phyloP scores from a whole-genome alignment of 2,888 invertebrate genomes.

The Gymnoscelis rufifasciata region DNA sequence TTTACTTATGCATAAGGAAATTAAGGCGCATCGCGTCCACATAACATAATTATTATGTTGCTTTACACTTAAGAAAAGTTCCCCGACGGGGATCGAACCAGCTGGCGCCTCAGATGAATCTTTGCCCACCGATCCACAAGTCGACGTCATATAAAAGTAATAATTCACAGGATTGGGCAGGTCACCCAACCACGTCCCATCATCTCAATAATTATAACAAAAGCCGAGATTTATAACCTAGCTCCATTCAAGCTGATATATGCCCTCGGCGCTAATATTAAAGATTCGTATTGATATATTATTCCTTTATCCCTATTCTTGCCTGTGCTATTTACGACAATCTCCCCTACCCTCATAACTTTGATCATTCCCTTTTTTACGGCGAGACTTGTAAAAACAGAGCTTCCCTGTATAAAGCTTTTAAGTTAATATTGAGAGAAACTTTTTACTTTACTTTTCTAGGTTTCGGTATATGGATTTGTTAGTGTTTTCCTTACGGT shows the following conservation, averaged over 20 bases:
- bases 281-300: conserved; percentile 79
- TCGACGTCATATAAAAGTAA: too few species aligned
- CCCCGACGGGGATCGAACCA: too few species aligned
- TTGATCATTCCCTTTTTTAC: conserved; percentile 71
- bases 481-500: too few species aligned
- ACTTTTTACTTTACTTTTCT: conserved; percentile 18
- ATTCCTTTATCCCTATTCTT: conserved; percentile 77
- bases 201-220: conserved; percentile 42
- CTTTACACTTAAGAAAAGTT: too few species aligned
- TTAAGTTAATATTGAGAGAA: conserved; percentile 45
- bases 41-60: too few species aligned
- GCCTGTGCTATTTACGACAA: conserved; percentile 74
- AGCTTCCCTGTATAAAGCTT: conserved; percentile 53
- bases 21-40: too few species aligned
- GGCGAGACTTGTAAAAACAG: conserved; percentile 66
- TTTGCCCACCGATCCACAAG: too few species aligned
- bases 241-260: conserved; percentile 75
- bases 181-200: too few species aligned
- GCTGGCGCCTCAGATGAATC: too few species aligned
- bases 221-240: conserved; percentile 64
- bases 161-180: too few species aligned
- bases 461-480: not conserved
- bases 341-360: conserved; percentile 73
- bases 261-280: conserved; percentile 74
- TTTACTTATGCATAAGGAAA: too few species aligned